These are phyloP conservation scores for Aleiodes alternator DNA, from an alignment of 2,888 invertebrate species.

Conservation along the genomic window DNA sequence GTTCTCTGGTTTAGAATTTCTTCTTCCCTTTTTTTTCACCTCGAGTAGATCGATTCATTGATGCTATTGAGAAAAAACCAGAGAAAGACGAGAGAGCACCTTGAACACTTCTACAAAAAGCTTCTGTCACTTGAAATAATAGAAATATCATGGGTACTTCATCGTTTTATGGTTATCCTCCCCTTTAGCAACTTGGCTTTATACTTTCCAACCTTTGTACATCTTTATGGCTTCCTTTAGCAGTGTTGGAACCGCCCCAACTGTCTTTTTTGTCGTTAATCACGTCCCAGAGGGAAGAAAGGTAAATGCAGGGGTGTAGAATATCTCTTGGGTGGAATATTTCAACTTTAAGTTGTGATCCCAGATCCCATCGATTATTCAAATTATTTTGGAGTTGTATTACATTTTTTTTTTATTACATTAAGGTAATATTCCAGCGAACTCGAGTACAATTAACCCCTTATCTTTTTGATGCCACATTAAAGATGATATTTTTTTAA, in stretches of 20 bases:
- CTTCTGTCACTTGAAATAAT: conserved; percentile 7
- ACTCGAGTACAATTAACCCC: too few species aligned
- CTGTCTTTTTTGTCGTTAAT: conserved; percentile 20
- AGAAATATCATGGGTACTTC: conserved; percentile 11
- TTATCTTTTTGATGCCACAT: too few species aligned
- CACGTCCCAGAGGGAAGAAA: conserved; percentile 17
- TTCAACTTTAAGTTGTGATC: neutral
- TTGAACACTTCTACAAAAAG: neutral
- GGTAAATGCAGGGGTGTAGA: neutral
- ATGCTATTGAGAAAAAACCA: neutral
- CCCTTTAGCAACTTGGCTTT: conserved; percentile 19
- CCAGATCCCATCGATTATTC: neutral
- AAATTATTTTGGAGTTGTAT: neutral
- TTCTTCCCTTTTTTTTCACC: too few species aligned
- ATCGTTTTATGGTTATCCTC: neutral
- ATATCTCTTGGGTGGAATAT: neutral
- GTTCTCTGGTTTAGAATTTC: too few species aligned
- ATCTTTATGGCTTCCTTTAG: conserved; percentile 22
- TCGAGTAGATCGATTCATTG: too few species aligned
- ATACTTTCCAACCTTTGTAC: conserved; percentile 41
- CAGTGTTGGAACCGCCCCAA: conserved; percentile 6
- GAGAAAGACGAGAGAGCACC: neutral
- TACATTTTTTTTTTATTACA: neutral
- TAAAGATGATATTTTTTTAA: too few species aligned
- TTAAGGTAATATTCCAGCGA: too few species aligned